phyloP scores from a whole-genome alignment of 2,797 vertebrate genomes.

The Nyctibius grandis region DNA sequence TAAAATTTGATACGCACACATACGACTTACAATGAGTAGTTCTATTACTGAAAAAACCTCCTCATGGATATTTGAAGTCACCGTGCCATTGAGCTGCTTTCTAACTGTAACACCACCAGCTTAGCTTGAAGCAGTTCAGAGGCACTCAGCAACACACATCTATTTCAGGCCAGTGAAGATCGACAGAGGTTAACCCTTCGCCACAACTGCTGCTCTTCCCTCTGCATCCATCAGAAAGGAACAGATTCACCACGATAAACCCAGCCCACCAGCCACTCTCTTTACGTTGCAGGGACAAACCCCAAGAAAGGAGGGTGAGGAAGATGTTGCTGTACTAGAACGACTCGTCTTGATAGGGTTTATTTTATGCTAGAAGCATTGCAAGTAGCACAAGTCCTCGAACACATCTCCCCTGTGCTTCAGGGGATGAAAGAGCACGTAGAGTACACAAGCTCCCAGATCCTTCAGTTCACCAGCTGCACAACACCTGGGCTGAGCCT shows the following conservation, averaged over 20 bases:
- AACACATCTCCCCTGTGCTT: neutral
- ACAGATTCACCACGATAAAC: fast-evolving
- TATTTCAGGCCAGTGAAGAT: neutral
- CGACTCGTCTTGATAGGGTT: neutral
- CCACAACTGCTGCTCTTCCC: neutral
- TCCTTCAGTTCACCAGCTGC: neutral
- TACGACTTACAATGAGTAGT: neutral
- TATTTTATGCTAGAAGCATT: neutral
- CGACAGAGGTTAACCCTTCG: neutral
- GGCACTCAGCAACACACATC: neutral
- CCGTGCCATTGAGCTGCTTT: neutral
- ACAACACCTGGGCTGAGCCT: neutral
- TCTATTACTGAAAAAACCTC: neutral
- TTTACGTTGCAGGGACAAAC: neutral
- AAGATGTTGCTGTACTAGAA: neutral
- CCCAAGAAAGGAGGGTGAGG: neutral
- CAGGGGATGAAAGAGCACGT: neutral
- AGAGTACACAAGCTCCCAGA: neutral
- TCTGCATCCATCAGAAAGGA: neutral
- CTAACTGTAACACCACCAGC: neutral
- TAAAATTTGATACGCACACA: fast-evolving
- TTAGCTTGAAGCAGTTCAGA: neutral
- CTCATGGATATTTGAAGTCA: neutral
- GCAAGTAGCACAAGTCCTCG: neutral
- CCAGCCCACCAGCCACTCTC: neutral